Percentiles rank a stretch among this genome's conserved stretches.
These are phyloP conservation scores for Gobio gobio DNA, from an alignment of 2,113 vertebrate genomes.

Conservation along the genomic window DNA sequence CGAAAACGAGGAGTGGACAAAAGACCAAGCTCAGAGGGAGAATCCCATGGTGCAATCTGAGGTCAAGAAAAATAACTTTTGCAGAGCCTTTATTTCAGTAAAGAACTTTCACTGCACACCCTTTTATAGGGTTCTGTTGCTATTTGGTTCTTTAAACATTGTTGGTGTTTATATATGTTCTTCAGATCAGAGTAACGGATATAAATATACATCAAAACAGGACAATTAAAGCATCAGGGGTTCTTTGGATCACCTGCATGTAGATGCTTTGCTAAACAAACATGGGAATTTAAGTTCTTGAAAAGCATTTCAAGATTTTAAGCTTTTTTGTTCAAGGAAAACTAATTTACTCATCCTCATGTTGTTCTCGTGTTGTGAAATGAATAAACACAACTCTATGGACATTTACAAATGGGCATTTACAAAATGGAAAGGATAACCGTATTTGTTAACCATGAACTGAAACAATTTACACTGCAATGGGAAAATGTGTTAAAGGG, in stretches of 20 bases:
- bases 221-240: background rate
- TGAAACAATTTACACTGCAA: too few species aligned
- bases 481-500: too few species aligned
- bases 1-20: too few species aligned
- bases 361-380: too few species aligned
- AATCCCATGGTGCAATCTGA: slow-evolving; percentile 3
- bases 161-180: background rate
- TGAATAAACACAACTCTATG: background rate
- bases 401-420: too few species aligned
- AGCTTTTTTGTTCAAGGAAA: background rate
- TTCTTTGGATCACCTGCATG: background rate
- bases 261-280: background rate
- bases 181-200: background rate
- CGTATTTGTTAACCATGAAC: too few species aligned
- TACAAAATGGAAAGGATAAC: too few species aligned
- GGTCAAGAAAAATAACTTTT: background rate
- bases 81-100: background rate
- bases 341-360: too few species aligned
- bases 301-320: background rate
- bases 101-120: background rate
- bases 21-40: too few species aligned
- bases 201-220: background rate
- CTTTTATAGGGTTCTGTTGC: background rate
- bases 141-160: background rate
- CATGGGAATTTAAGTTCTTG: background rate